A percentile compares a stretch with the other conserved stretches of the same genome.
These are phyloP conservation scores for Hybos culiciformis DNA, from an alignment of 2,888 invertebrate species.

Conservation along the genomic window DNA sequence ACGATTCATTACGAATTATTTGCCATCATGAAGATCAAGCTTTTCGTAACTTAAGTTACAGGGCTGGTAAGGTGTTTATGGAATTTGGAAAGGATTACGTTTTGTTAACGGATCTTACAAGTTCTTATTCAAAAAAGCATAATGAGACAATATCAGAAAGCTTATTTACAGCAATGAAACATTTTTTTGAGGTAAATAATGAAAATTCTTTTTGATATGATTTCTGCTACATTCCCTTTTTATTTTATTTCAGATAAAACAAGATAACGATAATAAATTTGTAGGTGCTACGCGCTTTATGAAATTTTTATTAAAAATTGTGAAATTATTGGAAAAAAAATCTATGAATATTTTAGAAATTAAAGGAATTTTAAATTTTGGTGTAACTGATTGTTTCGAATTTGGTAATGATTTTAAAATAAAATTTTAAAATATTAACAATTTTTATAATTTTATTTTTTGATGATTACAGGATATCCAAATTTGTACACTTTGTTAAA, in stretches of 20 bases:
- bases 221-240: slow-evolving; percentile 2
- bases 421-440: background rate
- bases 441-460: background rate
- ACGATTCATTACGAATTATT: slow-evolving; percentile 28
- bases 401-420: slow-evolving; percentile 18
- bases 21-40: slow-evolving; percentile 29
- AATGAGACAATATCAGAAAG: slow-evolving; percentile 23
- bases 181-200: slow-evolving; percentile 26
- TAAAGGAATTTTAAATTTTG: slow-evolving; percentile 24
- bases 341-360: slow-evolving; percentile 28
- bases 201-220: background rate
- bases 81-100: slow-evolving; percentile 18
- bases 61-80: slow-evolving; percentile 24
- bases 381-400: slow-evolving; percentile 26
- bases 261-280: slow-evolving; percentile 19
- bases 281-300: slow-evolving; percentile 26
- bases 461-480: slow-evolving; percentile 22
- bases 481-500: slow-evolving; percentile 28
- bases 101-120: slow-evolving; percentile 23
- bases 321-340: slow-evolving; percentile 26
- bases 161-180: slow-evolving; percentile 29
- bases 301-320: slow-evolving; percentile 27
- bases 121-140: slow-evolving; percentile 23
- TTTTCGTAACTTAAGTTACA: slow-evolving; percentile 31
- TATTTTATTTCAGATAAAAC: slow-evolving; percentile 18